Evolutionary conservation across 2,888 invertebrate genomes (phyloP).

Genomic region (Drosophila pseudotalamancana): DNA sequence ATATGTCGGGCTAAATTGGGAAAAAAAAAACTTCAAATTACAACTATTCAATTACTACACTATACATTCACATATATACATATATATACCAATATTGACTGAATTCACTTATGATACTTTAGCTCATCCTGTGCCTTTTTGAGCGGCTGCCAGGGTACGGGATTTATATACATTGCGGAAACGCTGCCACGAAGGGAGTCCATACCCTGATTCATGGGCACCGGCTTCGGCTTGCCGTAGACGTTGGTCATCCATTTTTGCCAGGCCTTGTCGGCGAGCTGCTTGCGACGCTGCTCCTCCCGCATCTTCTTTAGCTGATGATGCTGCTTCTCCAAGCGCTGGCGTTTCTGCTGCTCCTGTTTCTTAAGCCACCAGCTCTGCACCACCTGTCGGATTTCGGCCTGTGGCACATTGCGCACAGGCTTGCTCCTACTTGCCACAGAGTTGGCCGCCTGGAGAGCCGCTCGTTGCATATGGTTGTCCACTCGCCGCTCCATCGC

Average conservation of each 20-base stretch:
- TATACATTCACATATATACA: neutral
- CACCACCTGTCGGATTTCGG: constrained; percentile 45
- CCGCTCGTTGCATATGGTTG: constrained; percentile 7
- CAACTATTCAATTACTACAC: constrained; percentile 8
- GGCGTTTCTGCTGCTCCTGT: constrained; percentile 68
- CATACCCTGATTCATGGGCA: constrained; percentile 82
- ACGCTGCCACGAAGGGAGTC: constrained; percentile 81
- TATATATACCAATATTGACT: neutral
- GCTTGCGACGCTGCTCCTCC: constrained; percentile 60
- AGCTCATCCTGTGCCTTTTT: neutral
- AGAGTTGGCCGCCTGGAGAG: neutral
- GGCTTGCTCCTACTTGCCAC: neutral
- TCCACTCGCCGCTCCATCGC: constrained; percentile 27
- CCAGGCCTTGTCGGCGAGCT: constrained; percentile 73
- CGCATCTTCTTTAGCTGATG: constrained; percentile 18
- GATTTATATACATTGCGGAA: constrained; percentile 81
- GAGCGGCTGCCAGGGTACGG: constrained; percentile 72
- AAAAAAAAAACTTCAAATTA: constrained; percentile 8
- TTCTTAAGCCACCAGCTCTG: constrained; percentile 53
- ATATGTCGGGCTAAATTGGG: neutral
- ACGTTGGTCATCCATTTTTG: constrained; percentile 79
- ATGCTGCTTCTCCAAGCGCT: constrained; percentile 59
- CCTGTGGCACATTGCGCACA: constrained; percentile 32
- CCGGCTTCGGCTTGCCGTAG: constrained; percentile 82
- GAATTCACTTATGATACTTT: neutral